Evolutionary conservation across 2,797 vertebrate species (phyloP), one percentile per base, ranked within the genome.

Genomic region (Anguilla anguilla): DNA sequence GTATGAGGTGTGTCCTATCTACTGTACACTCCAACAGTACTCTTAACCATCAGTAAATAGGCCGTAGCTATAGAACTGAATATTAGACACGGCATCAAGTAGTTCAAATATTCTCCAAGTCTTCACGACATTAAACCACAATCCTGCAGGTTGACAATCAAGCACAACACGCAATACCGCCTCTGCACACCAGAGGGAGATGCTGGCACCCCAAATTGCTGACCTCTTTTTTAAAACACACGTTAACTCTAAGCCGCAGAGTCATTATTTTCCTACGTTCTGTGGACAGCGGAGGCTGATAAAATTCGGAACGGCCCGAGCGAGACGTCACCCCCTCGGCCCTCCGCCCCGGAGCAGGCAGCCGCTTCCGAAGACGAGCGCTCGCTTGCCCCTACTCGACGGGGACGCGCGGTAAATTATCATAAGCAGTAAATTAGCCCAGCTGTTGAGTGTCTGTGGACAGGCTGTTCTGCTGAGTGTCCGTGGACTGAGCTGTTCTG

Each of bases 331-430:
- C 82, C 67, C 83, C 79, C 39, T 2, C 39, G 39, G 88, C 90
- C 59, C 64, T 49, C 1, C 9, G 25, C 43, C 84, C 92, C 89
- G 89, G 92, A 83, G 85, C 69, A 84, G 86, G 72, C 87, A 85
- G 88, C 74, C 5, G 88, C 74, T 85, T 88, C 88, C 92, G 91
- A 89, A 90, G 85, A 87, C 92, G 77, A 89, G 90, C 85, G 87
- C 87, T 83, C 91, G 94, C 92, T 89, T 91, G 88, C 83, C 89
- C 90, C 92, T 89, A 91, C 91, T 92, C 90, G 86, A 90, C 35
- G 90, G 90, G 88, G 91, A 91, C 82, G 84, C 43, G 69, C 91
- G 91, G 90, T 19, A 87, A 39, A 87, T 85, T 82, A 89, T 83
- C 35, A 55, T 51, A 85, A 69, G 19, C 49, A 64, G n/a, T 84